Evolutionary conservation across 2,113 vertebrate genomes (phyloP).

Genomic region (Gadus macrocephalus): DNA sequence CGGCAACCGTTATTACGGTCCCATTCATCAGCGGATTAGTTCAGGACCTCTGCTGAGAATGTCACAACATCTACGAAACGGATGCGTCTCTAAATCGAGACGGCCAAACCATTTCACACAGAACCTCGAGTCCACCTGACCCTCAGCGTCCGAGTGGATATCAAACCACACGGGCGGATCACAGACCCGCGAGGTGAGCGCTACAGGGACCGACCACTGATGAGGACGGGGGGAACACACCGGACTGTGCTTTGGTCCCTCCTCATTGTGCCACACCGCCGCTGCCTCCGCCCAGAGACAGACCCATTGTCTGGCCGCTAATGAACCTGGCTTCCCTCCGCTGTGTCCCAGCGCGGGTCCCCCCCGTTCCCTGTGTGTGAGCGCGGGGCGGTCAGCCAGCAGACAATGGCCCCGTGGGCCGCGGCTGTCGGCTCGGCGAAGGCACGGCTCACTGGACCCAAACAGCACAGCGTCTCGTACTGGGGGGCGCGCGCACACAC

Average conservation of each 20-base stretch:
- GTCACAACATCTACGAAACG: too few species aligned
- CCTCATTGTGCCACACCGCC: constrained; percentile 34
- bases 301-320: constrained; percentile 39
- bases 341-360: constrained; percentile 5
- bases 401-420: constrained; percentile 49
- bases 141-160: too few species aligned
- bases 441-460: constrained; percentile 54
- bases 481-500: neutral
- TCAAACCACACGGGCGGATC: too few species aligned
- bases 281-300: constrained; percentile 27
- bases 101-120: too few species aligned
- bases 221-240: neutral
- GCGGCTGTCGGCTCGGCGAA: constrained; percentile 58
- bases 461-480: constrained; percentile 32
- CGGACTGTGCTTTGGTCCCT: constrained; percentile 11
- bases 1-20: too few species aligned
- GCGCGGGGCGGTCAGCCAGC: constrained; percentile 13
- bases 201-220: too few species aligned
- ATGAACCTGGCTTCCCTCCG: constrained; percentile 48
- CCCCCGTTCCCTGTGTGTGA: constrained; percentile 19
- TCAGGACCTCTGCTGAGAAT: too few species aligned
- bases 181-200: too few species aligned
- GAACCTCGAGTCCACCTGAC: too few species aligned
- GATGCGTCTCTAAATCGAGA: too few species aligned
- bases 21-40: too few species aligned